phyloP scores from a whole-genome alignment of 2,888 invertebrate genomes.

The Nudaria mundana region DNA sequence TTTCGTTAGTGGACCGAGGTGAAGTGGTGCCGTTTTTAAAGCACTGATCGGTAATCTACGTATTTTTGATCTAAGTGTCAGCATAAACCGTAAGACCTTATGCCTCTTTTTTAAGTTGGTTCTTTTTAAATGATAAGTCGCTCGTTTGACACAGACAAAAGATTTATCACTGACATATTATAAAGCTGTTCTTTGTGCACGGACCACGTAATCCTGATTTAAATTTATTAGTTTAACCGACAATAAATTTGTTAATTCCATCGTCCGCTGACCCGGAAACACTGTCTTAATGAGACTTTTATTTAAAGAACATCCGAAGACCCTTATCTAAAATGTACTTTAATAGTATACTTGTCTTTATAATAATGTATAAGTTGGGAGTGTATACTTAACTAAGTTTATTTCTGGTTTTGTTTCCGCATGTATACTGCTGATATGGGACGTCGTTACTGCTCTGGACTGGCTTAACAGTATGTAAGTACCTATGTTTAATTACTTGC shows the following conservation, averaged over 20 bases:
- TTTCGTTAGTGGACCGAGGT: no score
- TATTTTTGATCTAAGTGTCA: no score
- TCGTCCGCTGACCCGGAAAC: conserved; percentile 71
- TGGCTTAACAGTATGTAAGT: conserved; percentile 57
- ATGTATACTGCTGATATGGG: conserved; percentile 40
- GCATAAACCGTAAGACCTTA: conserved; percentile 12
- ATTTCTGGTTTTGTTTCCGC: conserved; percentile 44
- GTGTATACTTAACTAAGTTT: conserved; percentile 21
- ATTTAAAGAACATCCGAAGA: conserved; percentile 52
- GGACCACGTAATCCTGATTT: conserved; percentile 73
- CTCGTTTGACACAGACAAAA: conserved; percentile 54
- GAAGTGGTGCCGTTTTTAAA: no score
- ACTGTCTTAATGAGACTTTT: conserved; percentile 63
- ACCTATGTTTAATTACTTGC: conserved; percentile 52
- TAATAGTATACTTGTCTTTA: conserved; percentile 29
- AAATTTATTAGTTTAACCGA: conserved; percentile 76
- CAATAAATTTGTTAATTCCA: conserved; percentile 76
- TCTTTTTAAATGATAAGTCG: conserved; percentile 46
- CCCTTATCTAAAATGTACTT: conserved; percentile 38
- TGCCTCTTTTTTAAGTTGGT: conserved; percentile 29
- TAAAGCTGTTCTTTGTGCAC: conserved; percentile 72
- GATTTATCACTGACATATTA: conserved; percentile 75
- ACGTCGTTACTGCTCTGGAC: conserved; percentile 37
- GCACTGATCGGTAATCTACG: no score
- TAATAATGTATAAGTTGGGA: conserved; percentile 29